Evolutionary conservation across 2,797 vertebrate species (phyloP).

Genomic region (Enteromius thamalakanensis): DNA sequence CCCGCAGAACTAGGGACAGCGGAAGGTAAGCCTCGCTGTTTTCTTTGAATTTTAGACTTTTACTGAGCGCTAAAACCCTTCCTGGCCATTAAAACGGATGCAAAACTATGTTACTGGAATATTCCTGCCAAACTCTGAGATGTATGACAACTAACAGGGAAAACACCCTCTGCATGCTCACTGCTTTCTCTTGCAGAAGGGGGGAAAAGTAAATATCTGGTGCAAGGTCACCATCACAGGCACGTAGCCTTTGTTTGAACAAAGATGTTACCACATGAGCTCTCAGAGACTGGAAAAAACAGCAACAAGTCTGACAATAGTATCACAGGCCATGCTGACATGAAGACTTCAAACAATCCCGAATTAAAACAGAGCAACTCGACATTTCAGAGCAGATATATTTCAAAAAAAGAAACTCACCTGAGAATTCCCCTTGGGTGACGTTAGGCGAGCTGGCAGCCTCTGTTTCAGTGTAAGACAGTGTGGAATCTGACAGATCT

Average conservation of each 20-base stretch:
- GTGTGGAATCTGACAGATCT: slow-evolving; percentile 98
- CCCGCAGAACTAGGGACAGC: slow-evolving; percentile 27
- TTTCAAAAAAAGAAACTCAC: slow-evolving; percentile 71
- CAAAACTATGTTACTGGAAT: not conserved
- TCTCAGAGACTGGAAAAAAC: slow-evolving; percentile 40
- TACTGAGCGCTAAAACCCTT: slow-evolving; percentile 27
- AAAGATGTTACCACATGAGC: slow-evolving; percentile 46
- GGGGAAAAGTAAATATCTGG: slow-evolving; percentile 45
- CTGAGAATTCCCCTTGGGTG: slow-evolving; percentile 93
- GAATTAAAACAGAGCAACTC: slow-evolving; percentile 3
- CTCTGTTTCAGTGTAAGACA: slow-evolving; percentile 99
- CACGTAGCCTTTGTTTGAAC: slow-evolving; percentile 51
- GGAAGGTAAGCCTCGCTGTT: not conserved
- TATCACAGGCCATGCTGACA: slow-evolving; percentile 21
- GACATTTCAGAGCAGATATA: slow-evolving; percentile 6
- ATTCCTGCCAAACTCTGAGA: not conserved
- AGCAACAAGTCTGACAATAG: slow-evolving; percentile 22
- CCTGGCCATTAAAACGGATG: not conserved
- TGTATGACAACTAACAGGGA: not conserved
- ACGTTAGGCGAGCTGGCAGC: slow-evolving; percentile 90
- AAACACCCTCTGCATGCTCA: slow-evolving; percentile 14
- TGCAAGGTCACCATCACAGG: slow-evolving; percentile 51
- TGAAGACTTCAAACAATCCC: slow-evolving; percentile 2
- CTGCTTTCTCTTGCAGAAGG: slow-evolving; percentile 18
- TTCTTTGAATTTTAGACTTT: slow-evolving; percentile 38